Conservation (phyloP, 2,888 invertebrate species). For the Deilephila elpenor region DNA sequence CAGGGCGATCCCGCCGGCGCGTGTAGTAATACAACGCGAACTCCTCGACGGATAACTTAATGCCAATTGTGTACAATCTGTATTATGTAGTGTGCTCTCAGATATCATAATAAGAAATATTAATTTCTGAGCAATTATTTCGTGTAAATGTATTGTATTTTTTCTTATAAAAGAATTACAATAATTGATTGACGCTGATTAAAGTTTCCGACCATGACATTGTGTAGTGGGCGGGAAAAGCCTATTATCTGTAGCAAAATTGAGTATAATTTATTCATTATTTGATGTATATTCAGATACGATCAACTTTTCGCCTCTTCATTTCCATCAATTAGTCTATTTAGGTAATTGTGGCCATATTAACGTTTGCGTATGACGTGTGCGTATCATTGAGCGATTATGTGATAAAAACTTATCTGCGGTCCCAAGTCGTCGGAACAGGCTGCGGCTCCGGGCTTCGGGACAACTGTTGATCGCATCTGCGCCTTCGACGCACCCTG, state of each 20-base stretch:
- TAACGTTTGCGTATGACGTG: background rate
- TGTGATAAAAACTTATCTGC: slow-evolving; percentile 32
- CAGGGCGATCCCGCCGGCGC: background rate
- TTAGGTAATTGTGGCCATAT: slow-evolving; percentile 16
- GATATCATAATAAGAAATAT: too few species aligned
- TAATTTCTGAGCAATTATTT: background rate
- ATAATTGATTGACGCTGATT: too few species aligned
- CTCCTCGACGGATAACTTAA: background rate
- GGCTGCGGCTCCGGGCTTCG: slow-evolving; percentile 49
- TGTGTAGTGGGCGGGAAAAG: too few species aligned
- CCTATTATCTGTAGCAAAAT: too few species aligned
- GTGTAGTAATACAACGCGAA: background rate
- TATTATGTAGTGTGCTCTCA: background rate
- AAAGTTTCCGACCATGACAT: too few species aligned
- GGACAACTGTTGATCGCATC: slow-evolving; percentile 80
- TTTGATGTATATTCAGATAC: background rate
- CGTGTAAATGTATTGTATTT: too few species aligned
- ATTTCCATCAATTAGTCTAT: slow-evolving; percentile 9
- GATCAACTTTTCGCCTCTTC: background rate
- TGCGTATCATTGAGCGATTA: slow-evolving; percentile 28
- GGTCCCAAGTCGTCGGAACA: slow-evolving; percentile 33
- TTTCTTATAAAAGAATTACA: too few species aligned
- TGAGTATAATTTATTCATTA: too few species aligned
- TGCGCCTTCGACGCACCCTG: slow-evolving; percentile 61
- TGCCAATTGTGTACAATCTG: background rate